phyloP scores from a whole-genome alignment of 2,797 vertebrate species.

The Danio kyathit region DNA sequence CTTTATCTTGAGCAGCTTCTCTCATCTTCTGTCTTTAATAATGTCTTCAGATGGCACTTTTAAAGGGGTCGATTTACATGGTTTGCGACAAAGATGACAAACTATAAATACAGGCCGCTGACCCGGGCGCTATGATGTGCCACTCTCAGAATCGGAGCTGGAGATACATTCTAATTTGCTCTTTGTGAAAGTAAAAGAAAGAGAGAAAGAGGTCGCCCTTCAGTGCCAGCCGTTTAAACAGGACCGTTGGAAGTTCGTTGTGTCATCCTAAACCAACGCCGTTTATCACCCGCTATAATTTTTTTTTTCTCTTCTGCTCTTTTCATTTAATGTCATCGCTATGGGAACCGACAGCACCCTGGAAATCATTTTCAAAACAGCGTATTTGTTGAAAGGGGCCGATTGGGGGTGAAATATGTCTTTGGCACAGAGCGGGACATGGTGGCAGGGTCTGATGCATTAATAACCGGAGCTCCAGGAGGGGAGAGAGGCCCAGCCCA shows the following conservation, averaged over 20 bases:
- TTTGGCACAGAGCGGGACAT: conserved; percentile 77
- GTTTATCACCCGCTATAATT: conserved; percentile 88
- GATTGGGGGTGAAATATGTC: conserved; percentile 83
- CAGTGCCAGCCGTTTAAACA: conserved; percentile 77
- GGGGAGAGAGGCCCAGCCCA: conserved; percentile 75
- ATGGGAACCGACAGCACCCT: conserved; percentile 87
- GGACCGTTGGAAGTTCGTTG: conserved; percentile 83
- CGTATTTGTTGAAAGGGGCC: conserved; percentile 82
- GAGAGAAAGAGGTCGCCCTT: conserved; percentile 77
- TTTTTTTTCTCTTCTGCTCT: conserved; percentile 79
- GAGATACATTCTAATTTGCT: conserved; percentile 88
- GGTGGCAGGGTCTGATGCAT: conserved; percentile 81
- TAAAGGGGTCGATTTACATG: conserved; percentile 88
- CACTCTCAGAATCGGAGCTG: conserved; percentile 77
- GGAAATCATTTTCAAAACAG: conserved; percentile 91
- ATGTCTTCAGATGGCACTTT: conserved; percentile 75
- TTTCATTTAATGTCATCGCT: conserved; percentile 90
- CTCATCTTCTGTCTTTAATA: too few species aligned
- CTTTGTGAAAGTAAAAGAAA: neutral
- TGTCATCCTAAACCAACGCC: conserved; percentile 80
- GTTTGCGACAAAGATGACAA: conserved; percentile 85
- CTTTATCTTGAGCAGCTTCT: too few species aligned
- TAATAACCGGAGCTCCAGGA: conserved; percentile 82
- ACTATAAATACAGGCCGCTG: conserved; percentile 86
- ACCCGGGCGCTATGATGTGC: conserved; percentile 83